Conservation (phyloP, 2,888 invertebrate genomes). For the Diplolepis rosae region DNA sequence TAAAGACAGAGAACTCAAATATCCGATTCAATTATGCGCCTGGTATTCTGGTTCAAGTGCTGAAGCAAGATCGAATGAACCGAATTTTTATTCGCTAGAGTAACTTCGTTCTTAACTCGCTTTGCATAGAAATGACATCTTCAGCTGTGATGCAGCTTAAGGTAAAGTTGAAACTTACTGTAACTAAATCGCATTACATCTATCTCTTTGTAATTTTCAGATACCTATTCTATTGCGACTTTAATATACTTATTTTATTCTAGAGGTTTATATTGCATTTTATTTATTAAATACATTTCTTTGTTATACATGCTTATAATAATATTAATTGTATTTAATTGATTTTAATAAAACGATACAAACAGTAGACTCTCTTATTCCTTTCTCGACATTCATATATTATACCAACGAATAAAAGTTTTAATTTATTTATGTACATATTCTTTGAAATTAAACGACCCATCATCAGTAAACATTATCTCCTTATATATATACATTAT, state of each 20-base stretch:
- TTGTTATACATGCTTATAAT: neutral
- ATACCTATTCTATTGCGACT: slow-evolving; percentile 11
- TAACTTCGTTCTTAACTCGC: slow-evolving; percentile 24
- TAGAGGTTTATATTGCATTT: slow-evolving; percentile 5
- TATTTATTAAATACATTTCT: neutral
- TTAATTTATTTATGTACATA: too few species aligned
- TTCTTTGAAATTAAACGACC: too few species aligned
- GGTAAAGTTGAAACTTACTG: slow-evolving; percentile 18
- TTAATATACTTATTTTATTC: slow-evolving; percentile 5
- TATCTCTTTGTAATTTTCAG: slow-evolving; percentile 12
- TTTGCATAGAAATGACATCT: slow-evolving; percentile 31
- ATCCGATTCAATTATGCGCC: slow-evolving; percentile 30
- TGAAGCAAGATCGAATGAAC: slow-evolving; percentile 29
- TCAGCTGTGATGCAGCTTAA: slow-evolving; percentile 28
- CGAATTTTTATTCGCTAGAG: slow-evolving; percentile 30
- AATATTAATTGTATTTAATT: too few species aligned
- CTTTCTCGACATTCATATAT: too few species aligned
- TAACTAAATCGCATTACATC: slow-evolving; percentile 27
- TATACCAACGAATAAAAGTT: too few species aligned
- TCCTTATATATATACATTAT: too few species aligned
- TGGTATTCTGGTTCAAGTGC: slow-evolving; percentile 29
- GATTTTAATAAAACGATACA: too few species aligned
- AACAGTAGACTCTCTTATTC: too few species aligned
- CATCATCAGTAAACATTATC: too few species aligned
- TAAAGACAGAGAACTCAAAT: slow-evolving; percentile 19